Evolutionary conservation across 2,888 invertebrate genomes (phyloP).

Genomic region (Geophilus truncorum): DNA sequence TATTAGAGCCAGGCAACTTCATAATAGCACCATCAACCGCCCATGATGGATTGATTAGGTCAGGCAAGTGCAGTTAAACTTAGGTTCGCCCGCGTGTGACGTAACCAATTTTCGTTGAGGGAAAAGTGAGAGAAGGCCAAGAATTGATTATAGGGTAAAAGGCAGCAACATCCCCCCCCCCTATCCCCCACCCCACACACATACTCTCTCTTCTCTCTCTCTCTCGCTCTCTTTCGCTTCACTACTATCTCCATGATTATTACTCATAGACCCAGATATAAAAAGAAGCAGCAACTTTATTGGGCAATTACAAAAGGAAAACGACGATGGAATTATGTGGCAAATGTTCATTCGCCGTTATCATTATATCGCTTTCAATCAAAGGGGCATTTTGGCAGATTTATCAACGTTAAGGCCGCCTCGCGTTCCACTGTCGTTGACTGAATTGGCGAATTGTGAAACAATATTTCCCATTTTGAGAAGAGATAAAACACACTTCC

Average conservation of each 20-base stretch:
- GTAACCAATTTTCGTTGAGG: not conserved
- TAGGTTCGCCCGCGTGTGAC: not conserved
- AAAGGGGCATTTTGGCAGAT: not conserved
- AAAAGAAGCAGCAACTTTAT: not conserved
- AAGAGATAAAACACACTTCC: too few species aligned
- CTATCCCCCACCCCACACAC: too few species aligned
- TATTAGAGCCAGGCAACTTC: not conserved
- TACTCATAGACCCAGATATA: not conserved
- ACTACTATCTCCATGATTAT: not conserved
- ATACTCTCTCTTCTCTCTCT: too few species aligned
- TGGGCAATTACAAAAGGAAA: constrained; percentile 14
- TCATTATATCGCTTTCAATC: not conserved
- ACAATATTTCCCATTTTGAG: too few species aligned
- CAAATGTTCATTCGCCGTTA: not conserved
- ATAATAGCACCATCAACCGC: constrained; percentile 5
- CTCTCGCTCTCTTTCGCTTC: too few species aligned
- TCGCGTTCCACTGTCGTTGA: too few species aligned
- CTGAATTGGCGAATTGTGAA: too few species aligned
- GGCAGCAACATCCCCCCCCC: too few species aligned
- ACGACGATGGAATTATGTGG: constrained; percentile 1
- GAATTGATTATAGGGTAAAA: constrained; percentile 2
- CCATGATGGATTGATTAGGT: constrained; percentile 16
- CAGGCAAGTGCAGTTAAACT: not conserved
- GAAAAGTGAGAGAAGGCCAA: not conserved
- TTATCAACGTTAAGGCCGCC: too few species aligned